phyloP scores from a whole-genome alignment of 2,888 invertebrate species.

The Phortica magna region DNA sequence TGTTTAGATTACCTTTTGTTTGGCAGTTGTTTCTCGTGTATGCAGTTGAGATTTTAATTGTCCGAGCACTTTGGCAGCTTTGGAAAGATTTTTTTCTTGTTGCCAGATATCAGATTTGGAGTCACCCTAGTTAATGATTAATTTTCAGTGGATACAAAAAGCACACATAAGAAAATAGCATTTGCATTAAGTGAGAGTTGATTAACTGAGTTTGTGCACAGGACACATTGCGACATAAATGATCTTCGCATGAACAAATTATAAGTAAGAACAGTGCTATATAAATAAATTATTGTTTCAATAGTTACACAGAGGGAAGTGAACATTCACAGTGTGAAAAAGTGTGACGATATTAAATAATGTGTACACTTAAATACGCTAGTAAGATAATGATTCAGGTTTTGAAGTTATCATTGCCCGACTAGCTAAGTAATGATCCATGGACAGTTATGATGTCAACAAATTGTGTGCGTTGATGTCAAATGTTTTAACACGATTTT shows the following conservation, averaged over 20 bases:
- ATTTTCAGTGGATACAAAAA: conserved; percentile 18
- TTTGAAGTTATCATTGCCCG: neutral
- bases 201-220: neutral
- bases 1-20: conserved; percentile 77
- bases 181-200: neutral
- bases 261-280: neutral
- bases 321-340: neutral
- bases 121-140: conserved; percentile 74
- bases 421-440: neutral
- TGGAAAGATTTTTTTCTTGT: conserved; percentile 79
- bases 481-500: neutral
- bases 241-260: neutral
- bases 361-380: neutral
- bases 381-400: neutral
- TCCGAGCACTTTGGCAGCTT: conserved; percentile 81
- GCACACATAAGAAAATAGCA: conserved; percentile 7
- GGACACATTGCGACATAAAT: neutral
- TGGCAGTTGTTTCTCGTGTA: conserved; percentile 78
- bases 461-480: neutral
- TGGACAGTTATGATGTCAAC: neutral
- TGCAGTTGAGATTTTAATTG: conserved; percentile 79
- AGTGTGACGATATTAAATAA: neutral
- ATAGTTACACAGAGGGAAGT: neutral
- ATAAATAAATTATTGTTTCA: neutral
- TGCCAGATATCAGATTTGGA: conserved; percentile 79